Percentiles rank a stretch among this genome's conserved stretches.
Conservation (phyloP, 2,113 vertebrate species). For the Dasyornis broadbenti region DNA sequence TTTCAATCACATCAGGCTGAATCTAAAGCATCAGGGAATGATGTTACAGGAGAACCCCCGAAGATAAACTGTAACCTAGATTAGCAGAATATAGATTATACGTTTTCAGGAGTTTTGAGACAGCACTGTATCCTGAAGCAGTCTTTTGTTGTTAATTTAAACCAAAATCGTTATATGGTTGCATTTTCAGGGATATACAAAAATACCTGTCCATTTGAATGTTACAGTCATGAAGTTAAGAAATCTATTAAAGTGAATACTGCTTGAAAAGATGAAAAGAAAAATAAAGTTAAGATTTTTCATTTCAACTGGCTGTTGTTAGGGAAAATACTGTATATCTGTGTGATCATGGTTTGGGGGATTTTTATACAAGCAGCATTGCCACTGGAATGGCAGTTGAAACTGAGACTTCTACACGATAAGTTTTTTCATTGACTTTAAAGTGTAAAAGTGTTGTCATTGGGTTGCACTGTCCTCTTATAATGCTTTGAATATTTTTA, state of each 20-base stretch:
- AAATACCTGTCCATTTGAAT: not conserved
- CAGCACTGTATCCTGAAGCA: not conserved
- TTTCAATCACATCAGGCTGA: conserved; percentile 21
- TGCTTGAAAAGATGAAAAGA: not conserved
- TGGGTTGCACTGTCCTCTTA: not conserved
- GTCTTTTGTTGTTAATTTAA: not conserved
- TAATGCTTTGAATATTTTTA: not conserved
- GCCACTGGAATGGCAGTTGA: not conserved
- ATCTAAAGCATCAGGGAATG: conserved; percentile 17
- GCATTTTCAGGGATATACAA: not conserved
- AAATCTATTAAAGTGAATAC: not conserved
- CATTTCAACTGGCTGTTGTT: not conserved
- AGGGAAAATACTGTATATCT: not conserved
- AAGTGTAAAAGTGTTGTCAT: not conserved
- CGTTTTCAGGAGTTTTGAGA: conserved; percentile 25
- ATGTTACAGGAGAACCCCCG: conserved; percentile 42
- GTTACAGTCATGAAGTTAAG: not conserved
- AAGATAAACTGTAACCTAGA: conserved; percentile 65
- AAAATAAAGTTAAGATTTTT: not conserved
- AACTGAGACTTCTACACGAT: not conserved
- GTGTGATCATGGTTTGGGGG: not conserved
- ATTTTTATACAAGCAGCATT: not conserved
- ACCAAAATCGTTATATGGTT: not conserved
- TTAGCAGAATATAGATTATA: conserved; percentile 53
- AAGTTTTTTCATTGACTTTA: not conserved